A percentile compares a stretch with the other conserved stretches of the same genome.
These are phyloP conservation scores for Aptenodytes forsteri DNA, from an alignment of 2,113 vertebrate genomes.

Conservation along the genomic window DNA sequence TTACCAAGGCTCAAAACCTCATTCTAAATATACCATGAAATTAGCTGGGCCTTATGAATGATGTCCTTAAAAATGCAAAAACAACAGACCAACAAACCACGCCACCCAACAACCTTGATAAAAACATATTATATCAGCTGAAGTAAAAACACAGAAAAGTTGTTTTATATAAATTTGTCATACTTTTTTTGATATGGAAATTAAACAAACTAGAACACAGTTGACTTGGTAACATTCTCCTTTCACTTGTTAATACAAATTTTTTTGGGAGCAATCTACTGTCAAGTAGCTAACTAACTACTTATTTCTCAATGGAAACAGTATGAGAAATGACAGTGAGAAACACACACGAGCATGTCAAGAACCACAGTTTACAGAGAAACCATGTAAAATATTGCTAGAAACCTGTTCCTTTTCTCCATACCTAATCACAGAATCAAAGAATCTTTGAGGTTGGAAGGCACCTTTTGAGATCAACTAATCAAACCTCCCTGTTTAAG, in stretches of 20 bases:
- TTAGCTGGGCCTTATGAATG: not conserved
- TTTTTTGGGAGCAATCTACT: not conserved
- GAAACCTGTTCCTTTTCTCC: not conserved
- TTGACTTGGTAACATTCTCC: not conserved
- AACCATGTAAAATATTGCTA: not conserved
- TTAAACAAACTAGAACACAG: not conserved
- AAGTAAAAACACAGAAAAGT: not conserved
- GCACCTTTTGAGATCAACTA: not conserved
- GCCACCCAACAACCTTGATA: not conserved
- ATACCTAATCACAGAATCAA: not conserved
- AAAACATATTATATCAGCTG: not conserved
- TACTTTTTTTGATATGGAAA: not conserved
- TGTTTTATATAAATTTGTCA: not conserved
- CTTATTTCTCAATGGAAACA: not conserved
- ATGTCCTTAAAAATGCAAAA: not conserved
- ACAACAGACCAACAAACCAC: not conserved
- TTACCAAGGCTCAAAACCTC: not conserved
- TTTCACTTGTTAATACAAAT: not conserved
- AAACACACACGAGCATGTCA: not conserved
- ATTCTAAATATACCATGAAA: not conserved
- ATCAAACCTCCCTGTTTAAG: not conserved
- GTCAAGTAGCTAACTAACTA: not conserved
- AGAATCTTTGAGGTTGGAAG: not conserved
- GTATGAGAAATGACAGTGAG: not conserved
- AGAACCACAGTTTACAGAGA: not conserved